Conservation (phyloP, 1,140 invertebrate genomes). For the Drosophila willistoni region DNA sequence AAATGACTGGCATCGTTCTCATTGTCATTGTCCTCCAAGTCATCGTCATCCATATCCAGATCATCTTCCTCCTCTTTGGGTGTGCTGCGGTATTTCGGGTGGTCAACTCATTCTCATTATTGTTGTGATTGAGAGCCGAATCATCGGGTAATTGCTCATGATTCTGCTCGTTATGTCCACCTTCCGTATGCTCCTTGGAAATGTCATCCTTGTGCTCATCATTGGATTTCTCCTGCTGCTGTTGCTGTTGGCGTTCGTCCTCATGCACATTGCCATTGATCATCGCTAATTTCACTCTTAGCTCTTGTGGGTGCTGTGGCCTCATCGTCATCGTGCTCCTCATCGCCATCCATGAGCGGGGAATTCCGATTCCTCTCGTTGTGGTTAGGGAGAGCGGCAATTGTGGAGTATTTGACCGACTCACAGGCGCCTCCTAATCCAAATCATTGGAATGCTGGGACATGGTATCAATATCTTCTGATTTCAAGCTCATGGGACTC, state of each 20-base stretch:
- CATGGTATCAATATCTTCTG: conserved; percentile 82
- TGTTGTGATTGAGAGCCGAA: conserved; percentile 59
- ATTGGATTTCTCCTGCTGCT: conserved; percentile 48
- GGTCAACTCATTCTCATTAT: conserved; percentile 45
- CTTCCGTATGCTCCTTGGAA: conserved; percentile 23
- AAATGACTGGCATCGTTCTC: conserved; percentile 79
- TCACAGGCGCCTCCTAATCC: conserved; percentile 69
- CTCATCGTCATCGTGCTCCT: conserved; percentile 42
- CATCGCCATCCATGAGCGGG: conserved; percentile 62
- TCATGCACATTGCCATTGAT: conserved; percentile 45
- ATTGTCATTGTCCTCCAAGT: conserved; percentile 75
- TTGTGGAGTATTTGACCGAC: conserved; percentile 73
- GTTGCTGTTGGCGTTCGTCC: conserved; percentile 42
- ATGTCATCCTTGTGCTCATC: conserved; percentile 21
- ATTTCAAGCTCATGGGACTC: conserved; percentile 80
- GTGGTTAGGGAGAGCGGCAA: conserved; percentile 78
- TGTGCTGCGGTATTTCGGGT: conserved; percentile 68
- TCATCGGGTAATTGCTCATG: conserved; percentile 31
- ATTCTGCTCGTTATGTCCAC: conserved; percentile 16
- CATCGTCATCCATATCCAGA: conserved; percentile 76
- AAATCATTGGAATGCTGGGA: conserved; percentile 83
- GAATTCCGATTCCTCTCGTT: conserved; percentile 76
- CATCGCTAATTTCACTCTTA: conserved; percentile 44
- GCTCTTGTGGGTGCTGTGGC: conserved; percentile 20
- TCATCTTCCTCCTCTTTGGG: conserved; percentile 82